Evolutionary conservation across 2,113 vertebrate genomes (phyloP).

Genomic region (Epinephelus cyanopodus): DNA sequence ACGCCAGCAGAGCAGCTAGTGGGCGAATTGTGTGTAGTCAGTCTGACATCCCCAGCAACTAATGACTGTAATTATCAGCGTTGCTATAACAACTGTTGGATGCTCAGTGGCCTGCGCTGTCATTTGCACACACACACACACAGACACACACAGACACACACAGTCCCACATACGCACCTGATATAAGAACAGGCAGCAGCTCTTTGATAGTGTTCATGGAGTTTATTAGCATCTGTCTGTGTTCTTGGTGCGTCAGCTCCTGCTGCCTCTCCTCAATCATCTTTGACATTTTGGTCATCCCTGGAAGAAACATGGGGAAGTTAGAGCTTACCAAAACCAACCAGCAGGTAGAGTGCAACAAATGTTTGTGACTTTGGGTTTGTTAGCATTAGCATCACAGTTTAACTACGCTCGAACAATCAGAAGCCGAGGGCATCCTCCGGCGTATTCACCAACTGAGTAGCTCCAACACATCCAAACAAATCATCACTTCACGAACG

Average conservation of each 20-base stretch:
- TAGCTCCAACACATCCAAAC: constrained; percentile 35
- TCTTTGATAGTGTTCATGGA: constrained; percentile 98
- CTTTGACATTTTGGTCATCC: constrained; percentile 99
- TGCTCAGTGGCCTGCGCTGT: constrained; percentile 51
- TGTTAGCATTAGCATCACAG: background rate
- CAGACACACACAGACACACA: constrained; percentile 73
- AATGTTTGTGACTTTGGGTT: background rate
- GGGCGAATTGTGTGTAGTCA: constrained; percentile 33
- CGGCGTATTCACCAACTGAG: constrained; percentile 21
- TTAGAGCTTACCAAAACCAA: background rate
- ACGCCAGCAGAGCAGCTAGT: constrained; percentile 20
- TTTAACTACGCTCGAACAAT: background rate
- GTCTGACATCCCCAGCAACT: constrained; percentile 60
- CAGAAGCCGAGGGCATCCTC: background rate
- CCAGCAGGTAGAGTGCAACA: constrained; percentile 6
- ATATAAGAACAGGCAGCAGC: constrained; percentile 96
- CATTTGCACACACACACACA: constrained; percentile 58
- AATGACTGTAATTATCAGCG: constrained; percentile 82
- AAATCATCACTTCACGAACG: constrained; percentile 25
- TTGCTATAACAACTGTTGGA: constrained; percentile 79
- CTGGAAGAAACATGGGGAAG: constrained; percentile 71
- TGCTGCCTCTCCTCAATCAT: constrained; percentile 99
- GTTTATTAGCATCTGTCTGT: constrained; percentile 94
- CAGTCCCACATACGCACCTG: constrained; percentile 87
- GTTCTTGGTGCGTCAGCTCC: constrained; percentile 97